Evolutionary conservation across 1,140 invertebrate species (phyloP).

Genomic region (Ceratina australensis): DNA sequence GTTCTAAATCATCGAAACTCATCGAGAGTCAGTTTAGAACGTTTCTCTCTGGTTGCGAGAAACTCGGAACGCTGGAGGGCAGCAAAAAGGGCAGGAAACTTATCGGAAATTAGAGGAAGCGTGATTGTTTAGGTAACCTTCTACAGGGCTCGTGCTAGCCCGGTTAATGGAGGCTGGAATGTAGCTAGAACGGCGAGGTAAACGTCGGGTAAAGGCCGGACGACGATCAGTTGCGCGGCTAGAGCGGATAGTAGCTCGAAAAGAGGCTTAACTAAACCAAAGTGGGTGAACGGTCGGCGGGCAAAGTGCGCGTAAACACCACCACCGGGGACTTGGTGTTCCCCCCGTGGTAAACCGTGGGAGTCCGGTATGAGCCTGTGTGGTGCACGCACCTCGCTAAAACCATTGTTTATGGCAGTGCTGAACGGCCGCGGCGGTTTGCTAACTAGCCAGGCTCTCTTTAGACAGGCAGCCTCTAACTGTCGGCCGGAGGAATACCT

Average conservation of each 20-base stretch:
- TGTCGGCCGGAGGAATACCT: slow-evolving; percentile 40
- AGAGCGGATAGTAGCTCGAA: slow-evolving; percentile 19
- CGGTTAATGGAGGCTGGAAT: slow-evolving; percentile 73
- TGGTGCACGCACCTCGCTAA: slow-evolving; percentile 72
- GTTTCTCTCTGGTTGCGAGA: background rate
- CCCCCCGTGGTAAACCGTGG: slow-evolving; percentile 67
- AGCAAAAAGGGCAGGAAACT: slow-evolving; percentile 41
- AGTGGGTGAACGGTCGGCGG: slow-evolving; percentile 64
- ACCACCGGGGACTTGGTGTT: slow-evolving; percentile 24
- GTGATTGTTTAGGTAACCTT: slow-evolving; percentile 56
- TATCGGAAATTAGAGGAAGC: slow-evolving; percentile 47
- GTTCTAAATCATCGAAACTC: slow-evolving; percentile 12
- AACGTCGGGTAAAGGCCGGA: slow-evolving; percentile 65
- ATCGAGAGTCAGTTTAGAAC: background rate
- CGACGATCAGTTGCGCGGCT: slow-evolving; percentile 41
- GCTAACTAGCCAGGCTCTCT: slow-evolving; percentile 71
- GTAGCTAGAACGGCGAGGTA: slow-evolving; percentile 66
- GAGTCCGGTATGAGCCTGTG: slow-evolving; percentile 60
- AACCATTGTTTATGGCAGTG: slow-evolving; percentile 74
- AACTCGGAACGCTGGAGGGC: background rate
- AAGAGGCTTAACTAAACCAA: slow-evolving; percentile 67
- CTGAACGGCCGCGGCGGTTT: slow-evolving; percentile 68
- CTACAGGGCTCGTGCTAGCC: slow-evolving; percentile 45
- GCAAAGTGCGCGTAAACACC: slow-evolving; percentile 67
- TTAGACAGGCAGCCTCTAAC: slow-evolving; percentile 39